Base-by-base conservation (phyloP, 53 echinoderm and acorn worm species). In the Zoroaster sp. region DNA sequence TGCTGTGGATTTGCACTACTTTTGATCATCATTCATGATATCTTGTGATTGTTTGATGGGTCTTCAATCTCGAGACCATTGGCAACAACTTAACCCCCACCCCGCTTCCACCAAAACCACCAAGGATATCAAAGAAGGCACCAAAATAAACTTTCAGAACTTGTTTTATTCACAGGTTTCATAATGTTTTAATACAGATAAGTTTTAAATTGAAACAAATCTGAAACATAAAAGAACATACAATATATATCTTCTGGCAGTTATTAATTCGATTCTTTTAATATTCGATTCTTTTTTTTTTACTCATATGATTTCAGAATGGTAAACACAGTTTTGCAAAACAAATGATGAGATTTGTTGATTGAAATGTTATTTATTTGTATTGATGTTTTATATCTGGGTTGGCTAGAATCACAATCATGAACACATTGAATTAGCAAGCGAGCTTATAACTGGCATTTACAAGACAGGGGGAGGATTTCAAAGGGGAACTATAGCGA, bases 161-260 rank as follows among this genome's bases (percentile, higher is more conserved):
- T 25, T 75, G 46, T 46, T 78, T 53, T 77, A 53, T 78, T 78
- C 78, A 78, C 78, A 78, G 78, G 46, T 53, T 78, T 55, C 78
- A 78, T 44, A 77, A 43, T 54, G 39, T 54, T 21, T 63, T 78
- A 78, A 78, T 78, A 78, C 78, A 78, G 78, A 35, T 78, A 78
- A 23, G 36, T 20, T 59, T 36, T 25, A 40, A 37, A 18, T 73
- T 38, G 49, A 32, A 49, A 77, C 21, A 78, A 78, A 36, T 17
- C 10, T 40, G 37, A 25, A 78, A 59, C 14, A 21, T 55, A 6
- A 35, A 20, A 28, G 49, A 45, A 33, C 45, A 31, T 18, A 18
- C 35, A 55, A 59, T 28, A 14, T 15, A 55, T 13, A 35, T 30
- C 12, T 54, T 30, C 30, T n/a, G 55, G 76, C 76, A 76, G 51